A percentile compares a stretch with the other conserved stretches of the same genome.
These are phyloP conservation scores for Spinus pinus DNA, from an alignment of 2,797 vertebrate species.

Conservation along the genomic window DNA sequence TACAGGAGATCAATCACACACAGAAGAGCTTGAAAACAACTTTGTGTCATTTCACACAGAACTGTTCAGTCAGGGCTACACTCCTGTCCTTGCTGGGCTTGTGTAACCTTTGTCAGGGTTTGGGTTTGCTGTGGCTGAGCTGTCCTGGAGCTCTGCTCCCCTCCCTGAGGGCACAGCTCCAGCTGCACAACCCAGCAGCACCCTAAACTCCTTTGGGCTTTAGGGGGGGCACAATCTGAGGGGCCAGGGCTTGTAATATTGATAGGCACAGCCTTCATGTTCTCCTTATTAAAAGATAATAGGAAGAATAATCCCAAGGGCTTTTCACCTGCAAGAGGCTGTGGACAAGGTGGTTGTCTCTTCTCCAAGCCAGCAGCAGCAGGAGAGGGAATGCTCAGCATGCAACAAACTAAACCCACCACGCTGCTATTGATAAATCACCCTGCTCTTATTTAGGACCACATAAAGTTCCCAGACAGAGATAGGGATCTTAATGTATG, in stretches of 20 bases:
- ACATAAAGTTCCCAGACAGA: neutral
- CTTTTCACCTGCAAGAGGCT: neutral
- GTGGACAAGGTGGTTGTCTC: neutral
- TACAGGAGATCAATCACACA: constrained; percentile 60
- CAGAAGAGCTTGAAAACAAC: constrained; percentile 42
- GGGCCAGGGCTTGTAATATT: neutral
- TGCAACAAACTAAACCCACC: neutral
- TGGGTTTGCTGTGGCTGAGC: neutral
- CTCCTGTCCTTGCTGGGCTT: neutral
- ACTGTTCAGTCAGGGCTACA: neutral
- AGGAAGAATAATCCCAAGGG: neutral
- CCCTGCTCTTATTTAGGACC: neutral
- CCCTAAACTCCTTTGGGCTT: neutral
- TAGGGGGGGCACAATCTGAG: neutral
- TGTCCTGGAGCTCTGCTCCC: neutral
- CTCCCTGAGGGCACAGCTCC: neutral
- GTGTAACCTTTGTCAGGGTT: neutral
- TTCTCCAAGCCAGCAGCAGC: neutral
- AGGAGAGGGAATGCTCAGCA: neutral
- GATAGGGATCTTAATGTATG: neutral
- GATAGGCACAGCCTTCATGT: neutral
- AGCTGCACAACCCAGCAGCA: neutral
- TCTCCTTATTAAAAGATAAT: neutral
- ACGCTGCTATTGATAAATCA: neutral
- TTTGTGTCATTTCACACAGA: neutral